Conservation (phyloP, 2,113 vertebrate genomes). For the Rhagologus leucostigma region DNA sequence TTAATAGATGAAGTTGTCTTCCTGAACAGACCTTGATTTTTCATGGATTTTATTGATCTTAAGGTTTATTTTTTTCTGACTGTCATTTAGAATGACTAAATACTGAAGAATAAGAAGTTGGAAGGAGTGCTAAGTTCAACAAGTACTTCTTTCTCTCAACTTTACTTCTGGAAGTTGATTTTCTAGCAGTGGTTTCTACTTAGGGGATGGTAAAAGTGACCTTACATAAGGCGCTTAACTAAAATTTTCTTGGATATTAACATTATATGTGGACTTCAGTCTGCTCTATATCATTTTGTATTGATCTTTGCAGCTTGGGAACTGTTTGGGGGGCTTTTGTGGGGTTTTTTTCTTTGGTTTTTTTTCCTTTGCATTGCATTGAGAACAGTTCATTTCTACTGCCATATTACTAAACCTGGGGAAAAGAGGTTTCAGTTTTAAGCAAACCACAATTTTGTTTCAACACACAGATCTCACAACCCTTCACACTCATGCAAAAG, state of each 20-base stretch:
- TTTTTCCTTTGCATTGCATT: background rate
- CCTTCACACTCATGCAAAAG: background rate
- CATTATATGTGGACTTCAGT: background rate
- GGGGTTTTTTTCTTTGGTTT: accelerated
- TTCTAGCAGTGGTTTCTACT: background rate
- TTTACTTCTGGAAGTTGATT: background rate
- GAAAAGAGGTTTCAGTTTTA: background rate
- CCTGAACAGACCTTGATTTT: background rate
- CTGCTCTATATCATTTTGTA: background rate
- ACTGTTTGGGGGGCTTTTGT: accelerated
- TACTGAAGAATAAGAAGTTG: background rate
- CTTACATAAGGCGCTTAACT: background rate
- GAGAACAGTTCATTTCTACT: background rate
- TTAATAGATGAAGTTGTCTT: background rate
- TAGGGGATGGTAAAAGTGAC: background rate
- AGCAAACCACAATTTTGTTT: conserved; percentile 3
- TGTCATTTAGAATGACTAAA: background rate
- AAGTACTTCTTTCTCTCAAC: background rate
- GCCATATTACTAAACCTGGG: background rate
- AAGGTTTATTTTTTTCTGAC: background rate
- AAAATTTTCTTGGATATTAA: background rate
- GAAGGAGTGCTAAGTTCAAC: background rate
- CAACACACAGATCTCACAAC: background rate
- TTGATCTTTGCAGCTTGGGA: background rate
- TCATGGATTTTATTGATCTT: background rate